These are phyloP conservation scores for Leptodirus hochenwartii DNA, from an alignment of 2,888 invertebrate species.

Conservation along the genomic window DNA sequence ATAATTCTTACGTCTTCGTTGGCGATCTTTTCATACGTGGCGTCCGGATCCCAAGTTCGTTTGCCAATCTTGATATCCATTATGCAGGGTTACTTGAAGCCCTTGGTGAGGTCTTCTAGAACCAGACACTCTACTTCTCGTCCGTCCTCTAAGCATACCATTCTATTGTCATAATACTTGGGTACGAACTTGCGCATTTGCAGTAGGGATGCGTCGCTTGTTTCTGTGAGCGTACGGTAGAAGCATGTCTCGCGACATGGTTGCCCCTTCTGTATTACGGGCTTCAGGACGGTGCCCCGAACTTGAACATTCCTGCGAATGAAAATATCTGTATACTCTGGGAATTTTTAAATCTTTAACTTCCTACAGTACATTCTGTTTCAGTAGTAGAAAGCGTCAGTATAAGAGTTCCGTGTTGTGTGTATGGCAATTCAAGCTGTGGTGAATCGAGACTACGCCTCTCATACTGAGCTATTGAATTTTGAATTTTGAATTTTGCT, in stretches of 20 bases:
- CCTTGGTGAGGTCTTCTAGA: slow-evolving; percentile 55
- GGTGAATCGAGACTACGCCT: no score
- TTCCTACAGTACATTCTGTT: no score
- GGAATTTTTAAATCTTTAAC: no score
- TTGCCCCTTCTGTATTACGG: slow-evolving; percentile 49
- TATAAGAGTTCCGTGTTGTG: no score
- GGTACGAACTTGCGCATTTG: slow-evolving; percentile 43
- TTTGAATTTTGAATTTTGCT: no score
- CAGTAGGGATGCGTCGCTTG: slow-evolving; percentile 29
- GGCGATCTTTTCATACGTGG: slow-evolving; percentile 48
- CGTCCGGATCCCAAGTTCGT: slow-evolving; percentile 72
- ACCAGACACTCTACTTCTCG: slow-evolving; percentile 56
- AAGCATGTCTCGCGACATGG: slow-evolving; percentile 64
- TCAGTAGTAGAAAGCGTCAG: no score
- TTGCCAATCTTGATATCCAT: slow-evolving; percentile 78
- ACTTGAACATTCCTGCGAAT: slow-evolving; percentile 55
- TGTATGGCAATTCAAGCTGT: no score
- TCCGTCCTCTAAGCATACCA: slow-evolving; percentile 30
- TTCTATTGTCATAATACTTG: slow-evolving; percentile 41
- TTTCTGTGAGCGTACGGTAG: slow-evolving; percentile 42
- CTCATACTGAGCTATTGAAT: no score
- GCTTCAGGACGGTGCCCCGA: slow-evolving; percentile 63
- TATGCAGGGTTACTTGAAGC: slow-evolving; percentile 52
- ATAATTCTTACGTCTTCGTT: slow-evolving; percentile 32
- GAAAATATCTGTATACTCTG: no score